A percentile compares a stretch with the other conserved stretches of the same genome.
Evolutionary conservation across 2,797 vertebrate genomes (phyloP).

Genomic region (Remorina albescens): DNA sequence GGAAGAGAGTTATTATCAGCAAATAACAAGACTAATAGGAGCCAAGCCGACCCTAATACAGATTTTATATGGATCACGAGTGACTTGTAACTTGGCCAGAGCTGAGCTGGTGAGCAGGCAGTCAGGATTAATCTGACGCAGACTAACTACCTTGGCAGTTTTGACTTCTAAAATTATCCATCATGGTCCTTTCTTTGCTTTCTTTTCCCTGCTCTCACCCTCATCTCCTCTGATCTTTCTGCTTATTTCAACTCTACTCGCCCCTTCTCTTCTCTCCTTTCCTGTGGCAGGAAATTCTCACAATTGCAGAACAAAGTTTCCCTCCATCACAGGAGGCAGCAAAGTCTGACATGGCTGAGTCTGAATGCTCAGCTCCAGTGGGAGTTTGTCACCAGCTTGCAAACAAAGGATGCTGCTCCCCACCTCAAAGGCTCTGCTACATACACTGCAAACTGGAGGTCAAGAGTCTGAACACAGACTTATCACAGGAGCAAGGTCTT

Average conservation of each 20-base stretch:
- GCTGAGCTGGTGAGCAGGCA: conserved; percentile 35
- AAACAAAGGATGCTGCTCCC: conserved; percentile 79
- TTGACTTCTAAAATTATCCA: conserved; percentile 76
- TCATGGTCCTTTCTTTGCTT: conserved; percentile 41
- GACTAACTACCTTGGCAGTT: no score
- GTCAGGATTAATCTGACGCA: conserved; percentile 35
- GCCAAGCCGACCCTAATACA: conserved; percentile 48
- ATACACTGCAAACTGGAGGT: conserved; percentile 67
- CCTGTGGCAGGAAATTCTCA: conserved; percentile 88
- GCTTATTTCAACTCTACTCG: conserved; percentile 60
- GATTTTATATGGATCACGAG: conserved; percentile 59
- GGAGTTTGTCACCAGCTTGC: conserved; percentile 70
- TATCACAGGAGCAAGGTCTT: conserved; percentile 65
- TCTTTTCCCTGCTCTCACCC: conserved; percentile 46
- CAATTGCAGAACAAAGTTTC: conserved; percentile 82
- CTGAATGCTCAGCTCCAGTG: conserved; percentile 73
- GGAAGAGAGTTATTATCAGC: conserved; percentile 35
- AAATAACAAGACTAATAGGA: conserved; percentile 54
- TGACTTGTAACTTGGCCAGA: conserved; percentile 57
- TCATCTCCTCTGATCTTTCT: conserved; percentile 52
- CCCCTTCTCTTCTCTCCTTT: conserved; percentile 79
- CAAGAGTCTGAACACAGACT: conserved; percentile 71
- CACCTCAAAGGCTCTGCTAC: conserved; percentile 70
- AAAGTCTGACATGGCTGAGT: conserved; percentile 65
- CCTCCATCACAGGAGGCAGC: conserved; percentile 74